Base-by-base conservation (phyloP, 1,140 invertebrate species). In the Charaxes varanes region DNA sequence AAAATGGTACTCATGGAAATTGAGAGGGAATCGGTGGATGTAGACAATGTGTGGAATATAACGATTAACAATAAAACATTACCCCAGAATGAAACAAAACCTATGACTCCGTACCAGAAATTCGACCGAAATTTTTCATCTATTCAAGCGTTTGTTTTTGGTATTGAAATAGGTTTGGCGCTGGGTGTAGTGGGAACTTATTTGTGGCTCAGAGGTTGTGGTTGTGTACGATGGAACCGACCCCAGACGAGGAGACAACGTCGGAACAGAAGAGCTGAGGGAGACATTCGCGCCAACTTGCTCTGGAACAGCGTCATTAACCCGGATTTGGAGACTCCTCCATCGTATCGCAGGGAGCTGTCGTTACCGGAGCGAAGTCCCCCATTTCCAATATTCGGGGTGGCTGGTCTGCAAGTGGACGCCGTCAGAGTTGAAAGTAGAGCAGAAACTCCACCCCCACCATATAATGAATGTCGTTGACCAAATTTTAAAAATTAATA, bases 121-220 rank as follows among this genome's bases (percentile, higher is more conserved):
- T 74, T 83, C 28, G 79, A 84, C 33, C 54, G 68, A 42, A 63
- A 80, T 15, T 81, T 84, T 34, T 80, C 82, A 2, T 62, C 82
- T 4, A 32, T 78, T 14, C 70, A 80, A 53, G 71, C 77, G 6
- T 71, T 85, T 27, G 41, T 82, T 4, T 68, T 83, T 17, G 84
- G 84, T 8, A 18, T 85, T 0, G 66, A 77, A 49, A 32, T 85
- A n/a, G 82, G 84, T 1, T 43, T 85, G 7, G 70, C 69, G 2
- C 41, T 85, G 0, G 82, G 84, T 8, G 69, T 85, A 23, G 48
- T 85, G 1, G 62, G 47, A 2, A 81, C 82, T 0, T 85, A 85
- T 27, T 52, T 78, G 27, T 85, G 84, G 82, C 40, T 85, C 12
- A 46, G 64, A 2, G 52, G 43, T 30, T 77, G 12, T 85, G 77